These are phyloP conservation scores for Auanema freiburgensis DNA, from an alignment of 2,888 invertebrate species.

Conservation along the genomic window DNA sequence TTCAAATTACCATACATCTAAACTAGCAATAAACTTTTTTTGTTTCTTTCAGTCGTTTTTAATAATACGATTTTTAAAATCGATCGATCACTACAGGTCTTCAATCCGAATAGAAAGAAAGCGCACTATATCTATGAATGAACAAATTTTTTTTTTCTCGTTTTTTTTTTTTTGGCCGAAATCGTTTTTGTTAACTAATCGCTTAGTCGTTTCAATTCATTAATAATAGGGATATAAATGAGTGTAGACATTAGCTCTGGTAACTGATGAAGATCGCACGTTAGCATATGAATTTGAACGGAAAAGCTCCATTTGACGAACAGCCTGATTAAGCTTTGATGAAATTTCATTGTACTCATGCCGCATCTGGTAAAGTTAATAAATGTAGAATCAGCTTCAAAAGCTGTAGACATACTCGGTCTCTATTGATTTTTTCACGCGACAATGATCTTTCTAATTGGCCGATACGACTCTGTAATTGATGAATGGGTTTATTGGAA, in stretches of 20 bases:
- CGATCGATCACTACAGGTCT: not conserved
- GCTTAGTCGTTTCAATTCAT: slow-evolving; percentile 16
- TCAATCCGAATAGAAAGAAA: not conserved
- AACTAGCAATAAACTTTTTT: too few relatives aligned
- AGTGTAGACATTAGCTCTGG: slow-evolving; percentile 60
- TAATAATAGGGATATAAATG: slow-evolving; percentile 64
- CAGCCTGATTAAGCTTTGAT: slow-evolving; percentile 60
- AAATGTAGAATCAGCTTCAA: not conserved
- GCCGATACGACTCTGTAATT: slow-evolving; percentile 59
- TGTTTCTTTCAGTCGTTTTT: too few relatives aligned
- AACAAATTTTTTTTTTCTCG: too few relatives aligned
- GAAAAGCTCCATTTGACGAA: slow-evolving; percentile 62
- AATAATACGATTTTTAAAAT: too few relatives aligned
- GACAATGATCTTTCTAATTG: slow-evolving; percentile 63
- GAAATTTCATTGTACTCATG: slow-evolving; percentile 58
- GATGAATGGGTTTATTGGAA: slow-evolving; percentile 1
- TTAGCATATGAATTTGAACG: slow-evolving; percentile 57
- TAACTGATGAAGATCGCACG: slow-evolving; percentile 50
- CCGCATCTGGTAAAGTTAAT: slow-evolving; percentile 47
- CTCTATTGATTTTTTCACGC: slow-evolving; percentile 59
- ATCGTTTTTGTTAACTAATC: not conserved
- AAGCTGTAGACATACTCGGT: slow-evolving; percentile 29
- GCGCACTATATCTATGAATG: too few relatives aligned
- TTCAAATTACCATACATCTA: too few relatives aligned
- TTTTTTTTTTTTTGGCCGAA: too few relatives aligned